phyloP scores from a whole-genome alignment of 2,797 vertebrate species.

The Pangasius macronema region DNA sequence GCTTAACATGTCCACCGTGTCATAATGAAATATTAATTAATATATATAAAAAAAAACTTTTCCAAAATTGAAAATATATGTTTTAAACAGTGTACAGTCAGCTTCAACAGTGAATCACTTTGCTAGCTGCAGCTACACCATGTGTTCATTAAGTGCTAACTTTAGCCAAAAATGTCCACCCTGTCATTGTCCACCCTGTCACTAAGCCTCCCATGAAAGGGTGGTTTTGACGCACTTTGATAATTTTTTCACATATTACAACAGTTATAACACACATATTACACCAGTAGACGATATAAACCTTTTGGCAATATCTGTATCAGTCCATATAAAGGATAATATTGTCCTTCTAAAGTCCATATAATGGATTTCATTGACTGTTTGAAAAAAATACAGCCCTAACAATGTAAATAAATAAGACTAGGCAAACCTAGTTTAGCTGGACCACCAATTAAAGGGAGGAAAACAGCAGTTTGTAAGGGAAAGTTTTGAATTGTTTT shows the following conservation, averaged over 20 bases:
- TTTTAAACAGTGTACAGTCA: background rate
- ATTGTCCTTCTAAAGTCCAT: too few species aligned
- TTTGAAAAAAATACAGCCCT: too few species aligned
- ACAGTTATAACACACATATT: too few species aligned
- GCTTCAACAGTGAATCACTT: background rate
- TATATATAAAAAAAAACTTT: background rate
- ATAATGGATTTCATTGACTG: too few species aligned
- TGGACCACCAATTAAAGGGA: too few species aligned
- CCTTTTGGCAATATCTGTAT: too few species aligned
- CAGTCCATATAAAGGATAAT: too few species aligned
- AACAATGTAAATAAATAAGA: too few species aligned
- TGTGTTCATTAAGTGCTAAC: background rate
- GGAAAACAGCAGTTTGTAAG: background rate
- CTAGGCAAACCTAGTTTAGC: too few species aligned
- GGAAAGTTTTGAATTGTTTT: background rate
- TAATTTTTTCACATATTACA: too few species aligned
- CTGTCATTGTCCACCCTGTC: background rate
- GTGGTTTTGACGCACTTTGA: too few species aligned
- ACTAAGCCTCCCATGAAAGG: background rate
- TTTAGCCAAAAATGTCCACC: background rate
- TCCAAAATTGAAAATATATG: background rate
- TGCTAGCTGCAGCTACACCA: background rate
- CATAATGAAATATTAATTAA: background rate
- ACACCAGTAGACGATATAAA: too few species aligned
- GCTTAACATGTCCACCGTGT: background rate